Evolutionary conservation across 2,888 invertebrate species (phyloP), one percentile per base, ranked within the genome.

Genomic region (Myopa tessellatipennis): DNA sequence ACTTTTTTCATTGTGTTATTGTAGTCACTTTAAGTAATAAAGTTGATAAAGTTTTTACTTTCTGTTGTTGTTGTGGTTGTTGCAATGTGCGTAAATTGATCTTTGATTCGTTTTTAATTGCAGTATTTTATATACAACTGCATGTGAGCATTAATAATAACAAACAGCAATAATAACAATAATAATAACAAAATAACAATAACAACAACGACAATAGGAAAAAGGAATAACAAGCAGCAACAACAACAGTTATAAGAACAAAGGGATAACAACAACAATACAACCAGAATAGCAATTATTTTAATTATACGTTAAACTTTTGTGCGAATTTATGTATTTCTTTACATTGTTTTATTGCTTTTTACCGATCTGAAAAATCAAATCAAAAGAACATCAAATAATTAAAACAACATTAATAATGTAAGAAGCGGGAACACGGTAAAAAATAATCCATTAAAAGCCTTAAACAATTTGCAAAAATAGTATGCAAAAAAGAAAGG

Each of bases 51-150:
- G 34, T 10, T 26, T 26, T 0, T 38, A 1, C 1, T 61, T 61
- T n/a, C 34, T 71, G 71, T 58, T n/a, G 26, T 60, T 40, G 71
- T 40, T 72, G 26, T 12, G 8, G 16, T 34, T 70, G 69, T 45
- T 73, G 61, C 63, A 40, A 18, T 34, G 52, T 45, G 45, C 58
- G 67, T 77, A 81, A 82, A 81, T 81, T 81, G 80, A 80, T 81
- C 79, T 82, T 82, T 83, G 83, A 83, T 83, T 82, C 80, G 82
- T 78, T 82, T 83, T 82, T 83, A 82, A 83, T 83, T 82, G 81
- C 81, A 76, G 74, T 74, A 78, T 79, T 80, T 80, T 79, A 61
- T 79, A 69, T 45, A 52, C 34, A 65, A 34, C 45, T 74, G 50
- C 8, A 50, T 50, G 14, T 50, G 8, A 50, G 55, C 55, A 14